Base-by-base conservation (phyloP, 2,888 invertebrate species). In the Trisateles emortualis region DNA sequence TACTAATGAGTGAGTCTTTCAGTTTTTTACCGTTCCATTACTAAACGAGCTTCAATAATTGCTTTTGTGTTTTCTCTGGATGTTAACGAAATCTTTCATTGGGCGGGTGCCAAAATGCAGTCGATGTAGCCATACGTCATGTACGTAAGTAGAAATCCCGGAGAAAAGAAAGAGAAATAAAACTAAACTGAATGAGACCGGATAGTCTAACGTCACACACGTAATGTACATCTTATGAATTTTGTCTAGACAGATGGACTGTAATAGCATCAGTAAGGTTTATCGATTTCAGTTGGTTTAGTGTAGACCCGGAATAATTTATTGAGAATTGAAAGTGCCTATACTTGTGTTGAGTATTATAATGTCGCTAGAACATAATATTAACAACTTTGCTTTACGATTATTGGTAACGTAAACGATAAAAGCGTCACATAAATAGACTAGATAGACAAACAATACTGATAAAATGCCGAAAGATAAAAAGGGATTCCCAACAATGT, bases 31-130 rank as follows among this genome's bases (percentile, higher is more conserved):
- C 19, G n/a, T 24, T 54, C 61, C 59, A 70, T 76, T 72, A 70
- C 52, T 48, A 49, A 55, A 47, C 51, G 46, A 35, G 38, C 51
- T 56, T 83, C 83, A 78, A 86, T 85, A 83, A 83, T 70, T 81
- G 78, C 80, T 78, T 70, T 64, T 47, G 50, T 68, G 32, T 72
- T 75, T 59, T 53, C 64, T 72, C 68, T 65, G 58, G 61, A 63
- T 66, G 68, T 72, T 74, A 78, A 59, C 72, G 79, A 84, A 78
- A 75, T 61, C 56, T 62, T 55, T 74, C 67, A 70, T 68, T 74
- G 72, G 88, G 87, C 79, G 51, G 9, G 16, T 62, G 84, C 89
- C 90, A 88, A 79, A 66, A 72, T 76, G 67, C 78, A 62, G 53
- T 47, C 61, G 49, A 56, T 57, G 71, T 68, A 56, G 59, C 50